Conservation (phyloP, 1,140 invertebrate species). For the Saccostrea glomerata region DNA sequence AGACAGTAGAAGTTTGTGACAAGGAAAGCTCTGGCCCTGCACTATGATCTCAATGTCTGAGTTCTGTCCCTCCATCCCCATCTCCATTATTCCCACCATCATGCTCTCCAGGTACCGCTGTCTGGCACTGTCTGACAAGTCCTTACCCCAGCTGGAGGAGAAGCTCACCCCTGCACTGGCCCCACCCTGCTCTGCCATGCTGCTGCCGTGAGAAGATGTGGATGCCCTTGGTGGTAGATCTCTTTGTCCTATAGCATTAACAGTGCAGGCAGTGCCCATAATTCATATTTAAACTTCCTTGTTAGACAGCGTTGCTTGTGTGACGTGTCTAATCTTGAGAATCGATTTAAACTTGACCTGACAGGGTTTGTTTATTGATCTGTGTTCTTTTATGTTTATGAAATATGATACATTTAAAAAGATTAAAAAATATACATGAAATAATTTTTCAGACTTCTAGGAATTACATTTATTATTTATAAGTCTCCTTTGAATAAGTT, state of each 20-base stretch:
- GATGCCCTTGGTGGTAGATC: background rate
- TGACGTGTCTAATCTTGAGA: too few relatives aligned
- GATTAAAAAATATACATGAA: too few relatives aligned
- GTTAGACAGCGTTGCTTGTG: too few relatives aligned
- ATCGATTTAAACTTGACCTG: too few relatives aligned
- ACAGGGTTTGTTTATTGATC: too few relatives aligned
- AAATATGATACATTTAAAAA: background rate
- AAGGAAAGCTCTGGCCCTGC: conserved; percentile 61
- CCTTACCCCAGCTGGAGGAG: conserved; percentile 18
- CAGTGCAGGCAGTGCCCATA: background rate
- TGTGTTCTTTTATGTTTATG: background rate
- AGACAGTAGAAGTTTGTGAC: conserved; percentile 62
- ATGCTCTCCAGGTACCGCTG: conserved; percentile 41
- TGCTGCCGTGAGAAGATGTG: background rate
- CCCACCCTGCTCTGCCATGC: conserved; percentile 24
- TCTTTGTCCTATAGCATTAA: background rate
- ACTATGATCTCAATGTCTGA: conserved; percentile 63
- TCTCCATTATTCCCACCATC: conserved; percentile 38
- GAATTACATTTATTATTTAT: too few relatives aligned
- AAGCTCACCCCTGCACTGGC: background rate
- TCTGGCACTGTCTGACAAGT: background rate
- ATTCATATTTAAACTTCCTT: conserved; percentile 5
- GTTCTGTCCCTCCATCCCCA: conserved; percentile 49
- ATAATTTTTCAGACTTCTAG: too few relatives aligned
- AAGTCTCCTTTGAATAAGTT: too few relatives aligned